Evolutionary conservation across 2,797 vertebrate genomes (phyloP), one percentile per base, ranked within the genome.

Genomic region (Falco biarmicus): DNA sequence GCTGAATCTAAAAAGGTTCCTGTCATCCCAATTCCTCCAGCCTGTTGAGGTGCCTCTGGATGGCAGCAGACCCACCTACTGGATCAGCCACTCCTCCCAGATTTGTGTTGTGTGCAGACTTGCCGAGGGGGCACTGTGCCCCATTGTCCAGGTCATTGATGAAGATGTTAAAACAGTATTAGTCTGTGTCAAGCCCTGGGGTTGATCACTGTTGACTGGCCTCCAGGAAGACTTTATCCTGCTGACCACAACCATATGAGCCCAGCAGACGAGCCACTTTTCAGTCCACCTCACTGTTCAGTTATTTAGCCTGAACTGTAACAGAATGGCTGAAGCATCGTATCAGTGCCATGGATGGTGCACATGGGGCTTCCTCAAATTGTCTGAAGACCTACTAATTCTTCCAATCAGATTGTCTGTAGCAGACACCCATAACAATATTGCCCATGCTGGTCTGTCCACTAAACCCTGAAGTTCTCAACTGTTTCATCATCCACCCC

Each of bases 271-370:
- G 9, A 69, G 37, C 3, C 28, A 70, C n/a, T 76, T 82, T 47
- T 63, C 53, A 57, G 34, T 14, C 28, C 20, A 63, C 13, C 39
- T 70, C 50, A 64, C 28, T n/a, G 22, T 61, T 16, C 28, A 57
- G 10, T 57, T 50, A 57, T 15, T 41, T 31, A 56, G 24, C 18
- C n/a, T 69, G 25, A 87, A 83, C 13, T 21, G 18, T 13, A 78
- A 60, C 11, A 84, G 29, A 10, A 34, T 53, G 43, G 22, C 12
- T 77, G 39, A 90, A 66, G 70, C 17, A 50, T 13, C 22, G 34
- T 20, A 43, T 5, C 2, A 78, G 28, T 11, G 66, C 31, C 53
- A 82, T 0, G 0, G 34, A 59, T 24, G 5, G 10, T 5, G 7
- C 68, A 83, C 3, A 1, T 0, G 16, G 17, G 19, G 34, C 18